A percentile compares a stretch with the other conserved stretches of the same genome.
phyloP scores from a whole-genome alignment of 1,140 invertebrate genomes.

The Atopsyche davidsoni region DNA sequence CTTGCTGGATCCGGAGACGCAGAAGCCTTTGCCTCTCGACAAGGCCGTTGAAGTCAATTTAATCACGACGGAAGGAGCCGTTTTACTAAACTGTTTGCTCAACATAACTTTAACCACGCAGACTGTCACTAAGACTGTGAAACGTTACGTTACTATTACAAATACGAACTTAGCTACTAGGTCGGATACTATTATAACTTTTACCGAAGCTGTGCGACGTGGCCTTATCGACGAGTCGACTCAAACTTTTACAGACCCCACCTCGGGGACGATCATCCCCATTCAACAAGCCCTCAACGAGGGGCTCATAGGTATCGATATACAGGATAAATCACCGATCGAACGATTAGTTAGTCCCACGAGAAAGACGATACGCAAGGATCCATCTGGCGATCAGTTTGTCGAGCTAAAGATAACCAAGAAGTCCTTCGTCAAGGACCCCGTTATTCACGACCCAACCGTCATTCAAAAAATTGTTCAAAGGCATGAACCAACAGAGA shows the following conservation, averaged over 20 bases:
- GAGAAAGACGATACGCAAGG: constrained; percentile 35
- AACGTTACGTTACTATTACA: constrained; percentile 69
- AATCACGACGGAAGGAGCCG: constrained; percentile 79
- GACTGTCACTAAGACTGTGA: constrained; percentile 75
- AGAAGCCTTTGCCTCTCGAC: constrained; percentile 72
- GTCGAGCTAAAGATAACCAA: constrained; percentile 49
- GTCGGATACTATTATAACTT: constrained; percentile 61
- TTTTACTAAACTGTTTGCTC: constrained; percentile 72
- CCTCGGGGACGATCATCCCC: constrained; percentile 65
- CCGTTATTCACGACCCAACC: constrained; percentile 31
- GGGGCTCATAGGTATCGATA: constrained; percentile 58
- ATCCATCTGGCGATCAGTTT: constrained; percentile 42
- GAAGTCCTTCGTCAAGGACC: constrained; percentile 47
- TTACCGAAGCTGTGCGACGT: constrained; percentile 67
- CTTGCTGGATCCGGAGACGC: constrained; percentile 70
- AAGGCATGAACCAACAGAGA: constrained; percentile 8
- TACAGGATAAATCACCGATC: constrained; percentile 38
- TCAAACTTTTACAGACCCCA: constrained; percentile 74
- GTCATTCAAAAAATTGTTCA: constrained; percentile 31
- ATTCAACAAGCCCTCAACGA: constrained; percentile 78
- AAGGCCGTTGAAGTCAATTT: constrained; percentile 78
- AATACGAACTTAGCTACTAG: constrained; percentile 54
- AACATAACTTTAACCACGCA: constrained; percentile 81
- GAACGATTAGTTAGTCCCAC: constrained; percentile 15
- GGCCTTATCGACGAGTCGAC: constrained; percentile 75